A percentile compares a stretch with the other conserved stretches of the same genome.
Evolutionary conservation across 2,888 invertebrate species (phyloP).

Genomic region (Ormyrus pomaceus): DNA sequence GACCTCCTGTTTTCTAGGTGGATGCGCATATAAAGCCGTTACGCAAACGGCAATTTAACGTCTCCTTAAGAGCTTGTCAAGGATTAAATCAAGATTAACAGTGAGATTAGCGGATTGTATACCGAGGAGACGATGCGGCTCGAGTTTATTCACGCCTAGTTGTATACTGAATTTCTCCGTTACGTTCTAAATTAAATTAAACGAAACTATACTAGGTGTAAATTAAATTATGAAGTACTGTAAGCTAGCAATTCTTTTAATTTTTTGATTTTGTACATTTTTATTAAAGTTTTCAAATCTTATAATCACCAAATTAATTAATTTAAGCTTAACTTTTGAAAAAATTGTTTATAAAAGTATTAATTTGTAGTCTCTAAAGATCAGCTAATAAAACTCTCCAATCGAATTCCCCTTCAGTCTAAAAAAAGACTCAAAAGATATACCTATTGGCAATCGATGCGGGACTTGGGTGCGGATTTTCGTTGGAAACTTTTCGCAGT

Average conservation of each 20-base stretch:
- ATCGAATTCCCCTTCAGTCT: neutral
- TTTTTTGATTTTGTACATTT: too few species aligned
- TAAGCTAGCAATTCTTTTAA: too few species aligned
- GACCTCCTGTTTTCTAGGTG: constrained; percentile 11
- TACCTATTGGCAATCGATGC: constrained; percentile 32
- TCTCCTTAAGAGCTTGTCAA: constrained; percentile 74
- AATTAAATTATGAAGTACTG: too few species aligned
- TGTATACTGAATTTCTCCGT: constrained; percentile 30
- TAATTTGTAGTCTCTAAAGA: too few species aligned
- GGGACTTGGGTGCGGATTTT: neutral
- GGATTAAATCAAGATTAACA: constrained; percentile 75
- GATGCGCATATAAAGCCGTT: constrained; percentile 7
- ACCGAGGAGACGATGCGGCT: constrained; percentile 43
- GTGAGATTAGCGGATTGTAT: constrained; percentile 69
- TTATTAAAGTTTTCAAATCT: too few species aligned
- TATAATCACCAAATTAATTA: too few species aligned
- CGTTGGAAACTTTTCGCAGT: constrained; percentile 27
- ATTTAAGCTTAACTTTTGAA: too few species aligned
- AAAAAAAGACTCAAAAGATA: constrained; percentile 14
- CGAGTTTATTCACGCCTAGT: constrained; percentile 37
- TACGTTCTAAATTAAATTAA: constrained; percentile 48
- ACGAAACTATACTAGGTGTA: too few species aligned
- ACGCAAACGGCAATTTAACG: constrained; percentile 68
- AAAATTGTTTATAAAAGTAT: too few species aligned
- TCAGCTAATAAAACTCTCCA: neutral